Evolutionary conservation across 2,113 vertebrate species (phyloP).

Genomic region (human (Homo sapiens)): GRCh38 chr1:246340001-246340500

Average conservation of each 20-base stretch:
- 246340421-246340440: not conserved
- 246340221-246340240: not conserved
- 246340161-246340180: not conserved
- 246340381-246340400: not conserved
- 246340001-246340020: not conserved
- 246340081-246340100: not conserved
- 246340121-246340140: not conserved
- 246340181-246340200: not conserved
- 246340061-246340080: not conserved
- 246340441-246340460: not conserved
- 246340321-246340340: not conserved
- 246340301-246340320: not conserved
- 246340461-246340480: not conserved
- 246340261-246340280: not conserved
- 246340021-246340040: not conserved
- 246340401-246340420: not conserved
- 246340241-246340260: not conserved
- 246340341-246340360: not conserved
- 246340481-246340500: not conserved
- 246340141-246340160: not conserved
- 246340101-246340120: not conserved
- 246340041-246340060: not conserved
- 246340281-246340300: not conserved
- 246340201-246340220: not conserved
- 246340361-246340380: not conserved